Evolutionary conservation across 1,140 invertebrate genomes (phyloP), one percentile per base, ranked within the genome.

Genomic region (Chironomus tepperi): DNA sequence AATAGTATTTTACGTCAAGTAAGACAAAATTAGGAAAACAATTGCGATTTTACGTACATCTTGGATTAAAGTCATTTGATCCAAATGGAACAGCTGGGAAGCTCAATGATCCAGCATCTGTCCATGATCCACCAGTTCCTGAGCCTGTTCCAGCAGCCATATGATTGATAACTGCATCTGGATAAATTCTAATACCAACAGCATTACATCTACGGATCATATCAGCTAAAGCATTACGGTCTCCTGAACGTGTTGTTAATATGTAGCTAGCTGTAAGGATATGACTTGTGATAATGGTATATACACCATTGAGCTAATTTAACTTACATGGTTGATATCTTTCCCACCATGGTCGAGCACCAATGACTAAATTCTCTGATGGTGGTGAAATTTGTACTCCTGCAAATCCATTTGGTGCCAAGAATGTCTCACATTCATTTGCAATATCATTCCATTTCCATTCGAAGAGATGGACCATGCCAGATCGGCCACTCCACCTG

Each of bases 361-460:
- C 72, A 15, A 75, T 43, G 7, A 76, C 65, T 43, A 74, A 19
- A 19, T 76, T 88, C 80, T 89, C 88, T 76, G 84, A 87, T 0
- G 85, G 84, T 10, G 88, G 88, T 16, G 88, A 89, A 47, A 92
- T 90, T 86, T 94, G 93, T 1, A 95, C 90, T 8, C 89, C 94
- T 19, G 87, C 91, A 81, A 86, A 95, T 12, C 91, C 91, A 74
- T 86, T 86, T 0, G 91, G 90, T 7, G 86, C 90, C 1, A 95
- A 82, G 78, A 93, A 94, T 21, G 85, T 80, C 81, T 93, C 91
- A 78, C 93, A 95, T 82, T 95, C 93, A 19, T 83, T 82, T 1
- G 92, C 93, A 75, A 96, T 90, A 79, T 94, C 93, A 3, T 80
- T 81, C 88, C 89, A 88, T 79, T 89, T 91, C 92, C 93, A 95